phyloP scores from a whole-genome alignment of 2,113 vertebrate genomes.

The Oreochromis niloticus region DNA sequence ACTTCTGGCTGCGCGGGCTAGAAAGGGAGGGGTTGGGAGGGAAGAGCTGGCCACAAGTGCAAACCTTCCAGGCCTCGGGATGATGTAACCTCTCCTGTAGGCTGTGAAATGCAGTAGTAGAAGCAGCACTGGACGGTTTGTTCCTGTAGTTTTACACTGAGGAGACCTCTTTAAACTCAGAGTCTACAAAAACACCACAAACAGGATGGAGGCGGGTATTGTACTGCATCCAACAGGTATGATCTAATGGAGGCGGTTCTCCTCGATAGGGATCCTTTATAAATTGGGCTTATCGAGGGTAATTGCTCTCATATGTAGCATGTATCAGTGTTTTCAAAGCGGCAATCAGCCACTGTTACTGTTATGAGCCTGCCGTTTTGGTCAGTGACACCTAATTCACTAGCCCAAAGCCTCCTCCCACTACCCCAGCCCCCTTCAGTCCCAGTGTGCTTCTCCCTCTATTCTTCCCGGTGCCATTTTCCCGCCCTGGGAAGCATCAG shows the following conservation, averaged over 20 bases:
- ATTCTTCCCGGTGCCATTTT: constrained; percentile 42
- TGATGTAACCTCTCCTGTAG: constrained; percentile 39
- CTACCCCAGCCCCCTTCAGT: background rate
- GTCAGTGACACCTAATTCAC: background rate
- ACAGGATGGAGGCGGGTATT: background rate
- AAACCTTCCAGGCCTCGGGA: constrained; percentile 21
- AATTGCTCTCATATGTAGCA: background rate
- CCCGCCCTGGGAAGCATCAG: constrained; percentile 53
- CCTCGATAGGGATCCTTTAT: background rate
- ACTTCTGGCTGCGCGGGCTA: background rate
- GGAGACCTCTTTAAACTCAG: background rate
- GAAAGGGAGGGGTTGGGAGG: constrained; percentile 1
- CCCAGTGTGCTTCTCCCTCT: background rate
- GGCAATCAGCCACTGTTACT: background rate
- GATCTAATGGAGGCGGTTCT: background rate
- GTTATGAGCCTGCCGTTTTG: background rate
- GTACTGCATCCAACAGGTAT: background rate
- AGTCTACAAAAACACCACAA: background rate
- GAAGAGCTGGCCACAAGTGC: constrained; percentile 24
- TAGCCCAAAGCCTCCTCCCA: constrained; percentile 7
- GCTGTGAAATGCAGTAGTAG: background rate
- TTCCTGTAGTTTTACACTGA: background rate
- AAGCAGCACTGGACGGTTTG: background rate
- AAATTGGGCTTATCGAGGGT: background rate
- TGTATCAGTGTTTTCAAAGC: background rate